A percentile compares a stretch with the other conserved stretches of the same genome.
Evolutionary conservation across 2,113 vertebrate species (phyloP).

Genomic region (Xyrauchen texanus): DNA sequence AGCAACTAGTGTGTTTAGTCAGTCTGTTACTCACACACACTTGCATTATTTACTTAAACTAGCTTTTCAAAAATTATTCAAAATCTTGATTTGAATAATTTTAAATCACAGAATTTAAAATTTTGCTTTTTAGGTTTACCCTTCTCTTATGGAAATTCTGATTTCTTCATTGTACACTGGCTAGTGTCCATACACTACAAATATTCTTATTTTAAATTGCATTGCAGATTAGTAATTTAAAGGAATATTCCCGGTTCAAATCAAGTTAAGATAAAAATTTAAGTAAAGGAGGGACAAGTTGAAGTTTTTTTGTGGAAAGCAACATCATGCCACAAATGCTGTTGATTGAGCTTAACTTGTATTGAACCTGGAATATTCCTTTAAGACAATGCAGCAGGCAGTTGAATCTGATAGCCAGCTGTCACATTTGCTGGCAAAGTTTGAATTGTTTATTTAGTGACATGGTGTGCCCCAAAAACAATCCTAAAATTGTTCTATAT

Average conservation of each 20-base stretch:
- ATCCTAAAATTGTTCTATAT: not conserved
- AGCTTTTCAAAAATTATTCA: not conserved
- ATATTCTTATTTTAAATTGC: not conserved
- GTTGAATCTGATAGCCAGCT: not conserved
- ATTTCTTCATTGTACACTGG: slow-evolving; percentile 21
- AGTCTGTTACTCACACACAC: not conserved
- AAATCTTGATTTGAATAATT: too few relatives aligned
- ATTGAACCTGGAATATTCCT: too few relatives aligned
- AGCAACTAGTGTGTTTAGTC: slow-evolving; percentile 10
- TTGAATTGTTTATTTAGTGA: not conserved
- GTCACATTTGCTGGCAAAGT: too few relatives aligned
- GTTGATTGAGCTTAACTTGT: too few relatives aligned
- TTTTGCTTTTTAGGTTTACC: not conserved
- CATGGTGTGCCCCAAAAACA: not conserved
- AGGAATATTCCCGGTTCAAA: too few relatives aligned
- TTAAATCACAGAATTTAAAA: not conserved
- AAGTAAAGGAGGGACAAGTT: too few relatives aligned
- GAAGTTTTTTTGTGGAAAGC: too few relatives aligned
- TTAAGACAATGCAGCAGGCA: not conserved
- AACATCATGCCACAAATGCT: too few relatives aligned
- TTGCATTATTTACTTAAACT: slow-evolving; percentile 14
- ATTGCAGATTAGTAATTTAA: too few relatives aligned
- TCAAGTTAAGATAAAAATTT: too few relatives aligned
- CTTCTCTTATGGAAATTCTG: slow-evolving; percentile 17
- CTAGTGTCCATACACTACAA: not conserved